Base-by-base conservation (phyloP, 2,888 invertebrate species). In the Limnephilus auricula region DNA sequence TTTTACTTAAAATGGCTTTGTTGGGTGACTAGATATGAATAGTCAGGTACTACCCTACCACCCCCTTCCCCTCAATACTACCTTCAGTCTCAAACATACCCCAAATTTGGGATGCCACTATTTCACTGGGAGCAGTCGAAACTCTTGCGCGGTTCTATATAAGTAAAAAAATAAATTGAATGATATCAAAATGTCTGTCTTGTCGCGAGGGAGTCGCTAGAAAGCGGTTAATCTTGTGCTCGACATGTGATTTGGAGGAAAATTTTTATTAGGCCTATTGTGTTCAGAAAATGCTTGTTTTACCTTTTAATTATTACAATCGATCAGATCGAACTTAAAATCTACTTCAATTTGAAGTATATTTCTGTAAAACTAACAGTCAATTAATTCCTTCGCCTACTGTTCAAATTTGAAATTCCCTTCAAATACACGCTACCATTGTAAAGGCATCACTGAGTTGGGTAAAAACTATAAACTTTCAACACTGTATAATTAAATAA, bases 311-410 rank as follows among this genome's bases (percentile, higher is more conserved):
- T 82, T 82, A 34, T 2, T 13, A 31, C 31, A 31, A 82, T 31
- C 34, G 82, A 82, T 82, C 82, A 82, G 82, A 82, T 34, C n/a
- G n/a, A 34, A 82, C 18, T 34, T 34, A 82, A 13, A 32, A 34
- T 82, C 82, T 32, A 82, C 6, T 82, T 9, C 32, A 82, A 18
- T 50, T 82, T 82, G 31, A 5, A 32, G 50, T 13, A 82, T 34
- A 82, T 32, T 18, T 31, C 82, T 32, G 31, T 82, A 31, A 82
- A 82, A 10, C 82, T 82, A 15, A 82, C 82, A 82, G 34, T 82
- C 82, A 18, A 82, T 82, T 32, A 32, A 80, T 5, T 80, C 12
- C 5, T 12, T 80, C 9, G 40, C 10, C 1, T 12, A 12, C 40
- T 65, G 25, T 65, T 65, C 18, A 65, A 65, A 18, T 65, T 65